Conservation (phyloP, 2,888 invertebrate genomes). For the Dermolepida albohirtum region DNA sequence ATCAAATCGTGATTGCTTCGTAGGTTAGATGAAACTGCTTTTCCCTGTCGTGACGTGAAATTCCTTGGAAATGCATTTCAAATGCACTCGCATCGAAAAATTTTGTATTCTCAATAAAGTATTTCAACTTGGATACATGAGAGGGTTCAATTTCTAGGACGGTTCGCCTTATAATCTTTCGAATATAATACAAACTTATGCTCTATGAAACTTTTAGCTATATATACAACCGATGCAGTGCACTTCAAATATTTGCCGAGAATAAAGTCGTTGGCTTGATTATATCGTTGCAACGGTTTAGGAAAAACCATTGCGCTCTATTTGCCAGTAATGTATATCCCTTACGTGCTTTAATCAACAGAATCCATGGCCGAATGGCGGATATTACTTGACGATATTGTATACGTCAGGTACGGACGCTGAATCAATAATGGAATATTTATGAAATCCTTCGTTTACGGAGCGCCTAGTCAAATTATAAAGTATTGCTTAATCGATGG, state of each 20-base stretch:
- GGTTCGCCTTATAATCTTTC: slow-evolving; percentile 1
- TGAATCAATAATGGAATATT: slow-evolving; percentile 54
- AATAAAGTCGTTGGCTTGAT: slow-evolving; percentile 32
- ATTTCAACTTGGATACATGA: background rate
- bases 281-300: slow-evolving; percentile 26
- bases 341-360: slow-evolving; percentile 62
- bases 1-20: slow-evolving; percentile 28
- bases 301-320: slow-evolving; percentile 3
- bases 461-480: too few species aligned
- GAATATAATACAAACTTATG: slow-evolving; percentile 11
- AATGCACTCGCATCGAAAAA: slow-evolving; percentile 11
- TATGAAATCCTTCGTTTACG: too few species aligned
- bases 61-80: slow-evolving; percentile 22
- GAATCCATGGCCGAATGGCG: slow-evolving; percentile 54
- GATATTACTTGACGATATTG: slow-evolving; percentile 60
- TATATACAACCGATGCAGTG: slow-evolving; percentile 3
- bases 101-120: slow-evolving; percentile 10
- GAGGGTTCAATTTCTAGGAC: slow-evolving; percentile 4
- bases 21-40: slow-evolving; percentile 19
- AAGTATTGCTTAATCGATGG: too few species aligned
- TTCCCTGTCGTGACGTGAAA: slow-evolving; percentile 4
- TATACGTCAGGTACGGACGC: slow-evolving; percentile 54
- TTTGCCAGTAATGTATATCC: slow-evolving; percentile 57
- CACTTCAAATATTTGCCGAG: slow-evolving; percentile 25
- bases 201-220: slow-evolving; percentile 3